These are phyloP conservation scores for Carposina sasakii DNA, from an alignment of 1,140 invertebrate genomes.

Conservation along the genomic window DNA sequence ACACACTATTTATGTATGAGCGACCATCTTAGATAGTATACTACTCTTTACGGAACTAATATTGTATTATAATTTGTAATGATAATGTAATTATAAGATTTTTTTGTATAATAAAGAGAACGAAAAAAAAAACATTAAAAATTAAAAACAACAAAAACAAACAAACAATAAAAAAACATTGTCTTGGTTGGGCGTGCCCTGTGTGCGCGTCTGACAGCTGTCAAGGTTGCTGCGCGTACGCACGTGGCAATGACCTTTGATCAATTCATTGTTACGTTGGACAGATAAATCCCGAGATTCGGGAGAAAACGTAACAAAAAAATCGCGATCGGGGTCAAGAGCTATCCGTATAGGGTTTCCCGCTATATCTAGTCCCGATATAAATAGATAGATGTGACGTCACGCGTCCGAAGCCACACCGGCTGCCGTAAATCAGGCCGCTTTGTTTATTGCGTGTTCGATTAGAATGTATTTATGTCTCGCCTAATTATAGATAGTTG, in stretches of 20 bases:
- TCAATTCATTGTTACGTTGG: conserved; percentile 36
- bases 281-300: conserved; percentile 25
- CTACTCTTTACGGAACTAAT: conserved; percentile 54
- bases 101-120: conserved; percentile 70
- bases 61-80: too few relatives aligned
- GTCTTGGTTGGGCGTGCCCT: conserved; percentile 14
- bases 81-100: conserved; percentile 64
- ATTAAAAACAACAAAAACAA: conserved; percentile 34
- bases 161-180: conserved; percentile 19
- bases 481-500: too few relatives aligned
- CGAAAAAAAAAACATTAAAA: conserved; percentile 53
- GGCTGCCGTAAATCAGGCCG: conserved; percentile 47
- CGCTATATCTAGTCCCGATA: conserved; percentile 24
- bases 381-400: conserved; percentile 47
- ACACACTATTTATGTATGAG: conserved; percentile 27
- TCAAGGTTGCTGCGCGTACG: conserved; percentile 47
- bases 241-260: conserved; percentile 59
- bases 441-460: conserved; percentile 55
- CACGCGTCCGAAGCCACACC: conserved; percentile 42
- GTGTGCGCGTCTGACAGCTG: conserved; percentile 17
- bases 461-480: conserved; percentile 43
- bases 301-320: conserved; percentile 36
- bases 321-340: conserved; percentile 56
- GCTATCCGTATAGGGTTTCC: conserved; percentile 57
- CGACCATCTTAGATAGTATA: conserved; percentile 40